Base-by-base conservation (phyloP, 2,888 invertebrate species). In the Hirtodrosophila histrioides region DNA sequence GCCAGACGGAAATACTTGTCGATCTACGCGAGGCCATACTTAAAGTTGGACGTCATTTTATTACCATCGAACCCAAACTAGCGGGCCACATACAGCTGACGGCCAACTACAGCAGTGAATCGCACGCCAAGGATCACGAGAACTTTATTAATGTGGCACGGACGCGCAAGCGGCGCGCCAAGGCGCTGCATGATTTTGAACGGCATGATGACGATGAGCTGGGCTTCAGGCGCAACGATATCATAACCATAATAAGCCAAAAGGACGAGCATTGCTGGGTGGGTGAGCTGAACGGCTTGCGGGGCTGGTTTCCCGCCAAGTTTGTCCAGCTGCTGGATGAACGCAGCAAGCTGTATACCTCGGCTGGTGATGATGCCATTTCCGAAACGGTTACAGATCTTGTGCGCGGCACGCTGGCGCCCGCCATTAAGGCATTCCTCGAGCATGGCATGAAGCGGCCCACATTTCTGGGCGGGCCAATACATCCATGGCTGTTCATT, bases 241-340 rank as follows among this genome's bases (percentile, higher is more conserved):
- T 99, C 37, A 98, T 99, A 56, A 99, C 98, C 51, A 97, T 99
- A 43, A 95, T 99, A 27, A 98, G 98, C 89, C 98, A 98, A 90
- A 97, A 97, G 91, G 99, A 99, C 92, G 99, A 99, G 89, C 98
- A 99, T 91, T 99, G 99, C 91, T 99, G 99, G 99, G 96, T 99
- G 75, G 99, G 99, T 4, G 99, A 99, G 91, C 92, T 99, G 46
- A 99, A 99, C 93, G 99, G 99, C 0, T 92, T 98, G 46, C 93
- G 96, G 91, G 97, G 98, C 40, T 99, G 98, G 98, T 99, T 99
- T 92, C 98, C 98, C 24, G 98, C 98, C 2, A 97, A 98, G 92
- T 98, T 98, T 93, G 98, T 99, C 0, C 96, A 98, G 92, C 93
- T 99, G 44, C 93, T 99, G 44, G 99, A 99, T 92, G 99, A 99